Conservation (phyloP, 2,797 vertebrate species). For the Megalops cyprinoides region DNA sequence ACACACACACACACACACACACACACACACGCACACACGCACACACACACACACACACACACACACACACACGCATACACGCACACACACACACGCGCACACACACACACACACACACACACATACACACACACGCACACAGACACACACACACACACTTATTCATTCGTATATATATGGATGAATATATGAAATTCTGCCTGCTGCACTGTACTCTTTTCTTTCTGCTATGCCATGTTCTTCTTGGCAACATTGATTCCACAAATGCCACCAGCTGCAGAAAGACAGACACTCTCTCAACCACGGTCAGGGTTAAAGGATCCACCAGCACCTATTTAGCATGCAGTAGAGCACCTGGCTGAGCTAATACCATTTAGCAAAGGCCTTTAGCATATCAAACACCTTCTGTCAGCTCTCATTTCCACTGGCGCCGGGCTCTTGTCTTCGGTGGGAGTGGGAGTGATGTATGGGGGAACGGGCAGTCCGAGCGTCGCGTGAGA, state of each 20-base stretch:
- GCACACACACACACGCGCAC: no score
- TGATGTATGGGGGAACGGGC: constrained; percentile 50
- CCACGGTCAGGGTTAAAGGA: no score
- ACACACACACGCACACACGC: no score
- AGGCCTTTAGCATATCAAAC: constrained; percentile 67
- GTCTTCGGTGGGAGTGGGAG: constrained; percentile 52
- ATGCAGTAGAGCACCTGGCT: constrained; percentile 56
- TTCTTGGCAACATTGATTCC: background rate
- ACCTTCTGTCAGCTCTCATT: constrained; percentile 65
- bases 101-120: no score
- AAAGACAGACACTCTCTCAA: background rate
- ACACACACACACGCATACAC: no score
- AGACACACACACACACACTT: no score
- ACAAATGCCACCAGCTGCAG: background rate
- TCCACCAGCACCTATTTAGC: no score
- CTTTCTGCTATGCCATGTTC: background rate
- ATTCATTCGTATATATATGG: background rate
- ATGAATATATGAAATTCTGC: background rate
- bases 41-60: no score
- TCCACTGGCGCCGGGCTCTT: constrained; percentile 56
- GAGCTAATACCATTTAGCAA: constrained; percentile 67
- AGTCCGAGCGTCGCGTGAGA: constrained; percentile 20
- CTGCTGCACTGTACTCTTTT: background rate
- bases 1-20: no score
- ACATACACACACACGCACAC: no score